phyloP scores from a whole-genome alignment of 2,113 vertebrate species.

The Zapus hudsonius region DNA sequence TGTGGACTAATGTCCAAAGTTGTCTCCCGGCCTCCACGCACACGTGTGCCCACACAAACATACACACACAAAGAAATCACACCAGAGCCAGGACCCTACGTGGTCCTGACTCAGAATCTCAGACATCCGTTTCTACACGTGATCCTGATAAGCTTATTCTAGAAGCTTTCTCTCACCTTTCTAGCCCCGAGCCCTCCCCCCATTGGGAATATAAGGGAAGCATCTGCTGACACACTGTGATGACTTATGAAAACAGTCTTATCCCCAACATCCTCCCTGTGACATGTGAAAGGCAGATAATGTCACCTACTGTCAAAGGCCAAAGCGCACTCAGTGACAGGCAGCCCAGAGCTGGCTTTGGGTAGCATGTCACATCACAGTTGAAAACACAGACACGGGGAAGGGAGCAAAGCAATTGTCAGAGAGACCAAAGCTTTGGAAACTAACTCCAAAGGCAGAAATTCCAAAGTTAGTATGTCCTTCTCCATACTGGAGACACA shows the following conservation, averaged over 20 bases:
- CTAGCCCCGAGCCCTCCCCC: not conserved
- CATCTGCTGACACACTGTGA: not conserved
- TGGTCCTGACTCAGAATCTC: not conserved
- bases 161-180: not conserved
- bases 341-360: not conserved
- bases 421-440: not conserved
- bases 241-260: not conserved
- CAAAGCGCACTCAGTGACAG: not conserved
- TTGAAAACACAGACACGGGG: not conserved
- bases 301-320: not conserved
- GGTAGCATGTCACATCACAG: accelerated
- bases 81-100: not conserved
- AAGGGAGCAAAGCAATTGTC: not conserved
- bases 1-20: no score
- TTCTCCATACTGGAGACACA: not conserved
- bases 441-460: not conserved
- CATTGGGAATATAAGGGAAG: not conserved
- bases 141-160: not conserved
- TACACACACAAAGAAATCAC: no score
- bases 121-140: not conserved
- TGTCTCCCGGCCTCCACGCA: no score
- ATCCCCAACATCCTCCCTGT: not conserved
- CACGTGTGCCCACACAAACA: no score
- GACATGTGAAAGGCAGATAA: slow-evolving; percentile 18
- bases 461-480: not conserved